Evolutionary conservation across 2,113 vertebrate genomes (phyloP).

Genomic region (Bubo scandiacus): DNA sequence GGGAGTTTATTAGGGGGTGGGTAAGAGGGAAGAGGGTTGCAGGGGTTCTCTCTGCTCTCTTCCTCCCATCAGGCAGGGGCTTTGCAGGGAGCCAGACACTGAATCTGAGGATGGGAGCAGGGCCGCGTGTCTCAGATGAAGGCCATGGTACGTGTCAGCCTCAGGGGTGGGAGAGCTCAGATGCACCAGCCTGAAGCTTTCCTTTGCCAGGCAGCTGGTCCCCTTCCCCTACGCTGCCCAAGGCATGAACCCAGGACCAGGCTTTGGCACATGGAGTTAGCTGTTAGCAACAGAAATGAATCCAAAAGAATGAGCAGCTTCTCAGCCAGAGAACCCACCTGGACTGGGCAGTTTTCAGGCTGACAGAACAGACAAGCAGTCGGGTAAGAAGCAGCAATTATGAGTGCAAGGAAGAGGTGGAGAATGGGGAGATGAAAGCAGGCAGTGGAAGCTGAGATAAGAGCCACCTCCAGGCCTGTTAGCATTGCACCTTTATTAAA

Average conservation of each 20-base stretch:
- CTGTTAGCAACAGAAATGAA: not conserved
- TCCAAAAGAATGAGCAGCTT: not conserved
- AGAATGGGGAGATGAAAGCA: not conserved
- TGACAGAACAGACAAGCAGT: not conserved
- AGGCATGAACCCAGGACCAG: not conserved
- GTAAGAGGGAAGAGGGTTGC: not conserved
- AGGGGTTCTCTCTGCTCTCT: not conserved
- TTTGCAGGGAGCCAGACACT: not conserved
- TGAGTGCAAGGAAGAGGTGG: not conserved
- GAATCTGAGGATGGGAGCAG: not conserved
- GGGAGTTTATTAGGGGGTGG: not conserved
- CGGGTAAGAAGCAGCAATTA: not conserved
- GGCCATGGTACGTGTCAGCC: not conserved
- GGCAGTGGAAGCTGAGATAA: not conserved
- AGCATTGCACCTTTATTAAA: not conserved
- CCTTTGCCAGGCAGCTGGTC: fast-evolving
- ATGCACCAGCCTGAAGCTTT: not conserved
- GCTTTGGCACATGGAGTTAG: fast-evolving
- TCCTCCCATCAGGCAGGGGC: not conserved
- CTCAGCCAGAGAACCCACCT: not conserved
- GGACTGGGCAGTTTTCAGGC: not conserved
- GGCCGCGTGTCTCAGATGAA: not conserved
- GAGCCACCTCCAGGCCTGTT: not conserved
- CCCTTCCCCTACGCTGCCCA: fast-evolving
- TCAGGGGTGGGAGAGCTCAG: not conserved